Base-by-base conservation (phyloP, 2,888 invertebrate species). In the Tetranychus piercei region DNA sequence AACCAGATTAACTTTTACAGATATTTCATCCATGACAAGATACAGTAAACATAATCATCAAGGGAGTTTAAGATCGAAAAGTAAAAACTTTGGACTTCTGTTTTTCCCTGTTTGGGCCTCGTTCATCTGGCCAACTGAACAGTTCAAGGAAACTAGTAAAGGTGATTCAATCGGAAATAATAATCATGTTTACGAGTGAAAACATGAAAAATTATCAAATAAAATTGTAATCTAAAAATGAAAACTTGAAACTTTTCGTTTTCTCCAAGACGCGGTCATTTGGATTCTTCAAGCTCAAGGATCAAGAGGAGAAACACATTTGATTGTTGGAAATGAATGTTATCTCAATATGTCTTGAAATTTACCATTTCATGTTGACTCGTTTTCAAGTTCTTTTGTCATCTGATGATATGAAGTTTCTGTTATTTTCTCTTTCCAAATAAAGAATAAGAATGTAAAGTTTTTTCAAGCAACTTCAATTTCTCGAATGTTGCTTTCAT, bases 21-120 rank as follows among this genome's bases (percentile, higher is more conserved):
- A 55, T 55, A 55, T 55, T 55, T 55, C 55, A 55, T 55, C 55
- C 55, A 55, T 55, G 55, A 55, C 55, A 55, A 55, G 55, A 55
- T 55, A 55, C 55, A 55, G 55, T 55, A 55, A 55, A 55, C 55
- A 55, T 55, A 15, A 55, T 55, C 55, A 55, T 55, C 55, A 9
- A 15, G 55, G 55, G 55, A 55, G 55, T 55, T 55, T 15, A 55
- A 55, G 55, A 55, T 55, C 55, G 7, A 55, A 55, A 6, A 55
- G 15, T 55, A 55, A 55, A 15, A 55, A 55, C 55, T 55, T 55
- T 55, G 9, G 55, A 55, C 55, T 15, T 15, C 55, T 5, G 5
- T 55, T 55, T 55, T 15, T 55, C 15, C 11, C 55, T 8, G 9
- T 55, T 55, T 34, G 34, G 34, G 34, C 34, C 34, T 34, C 34